Evolutionary conservation across 1,140 invertebrate genomes (phyloP).

Genomic region (Marisa cornuarietis): DNA sequence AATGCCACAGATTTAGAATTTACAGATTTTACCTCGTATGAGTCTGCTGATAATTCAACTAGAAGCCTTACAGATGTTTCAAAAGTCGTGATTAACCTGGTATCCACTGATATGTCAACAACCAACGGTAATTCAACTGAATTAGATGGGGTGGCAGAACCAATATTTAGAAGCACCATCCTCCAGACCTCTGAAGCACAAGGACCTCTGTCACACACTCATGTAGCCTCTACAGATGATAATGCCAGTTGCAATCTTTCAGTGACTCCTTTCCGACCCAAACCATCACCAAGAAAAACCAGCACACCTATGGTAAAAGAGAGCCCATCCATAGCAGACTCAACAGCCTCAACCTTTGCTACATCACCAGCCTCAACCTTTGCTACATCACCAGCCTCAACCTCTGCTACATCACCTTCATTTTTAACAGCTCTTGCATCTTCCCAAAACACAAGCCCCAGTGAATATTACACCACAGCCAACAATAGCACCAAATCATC

Average conservation of each 20-base stretch:
- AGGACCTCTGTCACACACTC: not conserved
- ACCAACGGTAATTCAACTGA: not conserved
- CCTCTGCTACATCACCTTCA: constrained; percentile 4
- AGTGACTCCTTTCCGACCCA: not conserved
- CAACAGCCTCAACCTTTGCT: constrained; percentile 5
- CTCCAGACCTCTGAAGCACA: not conserved
- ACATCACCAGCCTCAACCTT: not conserved
- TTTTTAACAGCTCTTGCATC: constrained; percentile 13
- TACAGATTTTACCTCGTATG: constrained; percentile 17
- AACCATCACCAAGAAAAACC: constrained; percentile 14
- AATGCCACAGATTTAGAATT: constrained; percentile 11
- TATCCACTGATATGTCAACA: not conserved
- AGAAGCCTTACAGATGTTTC: constrained; percentile 2
- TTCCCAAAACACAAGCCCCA: constrained; percentile 3
- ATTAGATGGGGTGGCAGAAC: not conserved
- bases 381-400: not conserved
- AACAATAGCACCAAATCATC: constrained; percentile 7
- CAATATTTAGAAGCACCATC: not conserved
- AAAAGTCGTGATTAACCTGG: not conserved
- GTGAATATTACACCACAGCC: constrained; percentile 15
- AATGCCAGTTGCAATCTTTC: not conserved
- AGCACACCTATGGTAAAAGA: constrained; percentile 17
- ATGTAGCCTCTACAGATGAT: no score
- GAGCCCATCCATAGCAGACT: not conserved
- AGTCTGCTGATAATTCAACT: constrained; percentile 2